Conservation (phyloP, 2,113 vertebrate species). For the Ophiodon elongatus region DNA sequence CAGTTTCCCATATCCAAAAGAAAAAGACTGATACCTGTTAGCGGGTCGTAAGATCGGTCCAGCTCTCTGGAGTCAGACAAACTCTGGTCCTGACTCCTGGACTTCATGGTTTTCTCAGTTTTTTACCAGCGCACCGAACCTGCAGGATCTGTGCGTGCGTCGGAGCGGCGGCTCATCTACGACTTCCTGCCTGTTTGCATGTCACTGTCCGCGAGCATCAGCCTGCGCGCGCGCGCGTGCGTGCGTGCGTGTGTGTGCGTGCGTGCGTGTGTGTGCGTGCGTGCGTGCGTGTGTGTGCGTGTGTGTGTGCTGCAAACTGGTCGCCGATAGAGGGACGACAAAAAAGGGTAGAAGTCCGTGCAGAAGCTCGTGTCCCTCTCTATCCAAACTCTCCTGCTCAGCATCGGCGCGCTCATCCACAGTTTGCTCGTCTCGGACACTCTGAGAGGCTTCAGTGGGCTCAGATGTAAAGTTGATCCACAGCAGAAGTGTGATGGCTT, state of each 20-base stretch:
- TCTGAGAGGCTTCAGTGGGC: background rate
- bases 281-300: background rate
- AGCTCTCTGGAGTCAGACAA: constrained; percentile 92
- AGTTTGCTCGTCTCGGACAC: background rate
- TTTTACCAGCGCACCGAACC: constrained; percentile 22
- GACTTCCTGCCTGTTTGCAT: constrained; percentile 6
- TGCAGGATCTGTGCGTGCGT: constrained; percentile 30
- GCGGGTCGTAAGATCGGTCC: constrained; percentile 92
- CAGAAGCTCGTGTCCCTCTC: background rate
- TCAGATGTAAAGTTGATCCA: background rate
- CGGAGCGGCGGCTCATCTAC: constrained; percentile 24
- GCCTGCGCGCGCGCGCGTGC: background rate
- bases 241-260: background rate
- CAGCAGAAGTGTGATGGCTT: background rate
- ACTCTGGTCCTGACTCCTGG: constrained; percentile 89
- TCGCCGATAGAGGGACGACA: background rate
- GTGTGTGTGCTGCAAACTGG: background rate
- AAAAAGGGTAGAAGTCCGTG: background rate
- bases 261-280: background rate
- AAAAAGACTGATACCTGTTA: constrained; percentile 85
- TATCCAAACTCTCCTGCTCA: constrained; percentile 15
- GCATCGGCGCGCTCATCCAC: constrained; percentile 8
- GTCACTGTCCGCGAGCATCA: constrained; percentile 20
- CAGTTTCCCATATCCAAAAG: background rate
- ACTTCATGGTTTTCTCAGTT: constrained; percentile 83